Evolutionary conservation across 1,140 invertebrate genomes (phyloP), one percentile per base, ranked within the genome.

Genomic region (Solenopsis invicta): DNA sequence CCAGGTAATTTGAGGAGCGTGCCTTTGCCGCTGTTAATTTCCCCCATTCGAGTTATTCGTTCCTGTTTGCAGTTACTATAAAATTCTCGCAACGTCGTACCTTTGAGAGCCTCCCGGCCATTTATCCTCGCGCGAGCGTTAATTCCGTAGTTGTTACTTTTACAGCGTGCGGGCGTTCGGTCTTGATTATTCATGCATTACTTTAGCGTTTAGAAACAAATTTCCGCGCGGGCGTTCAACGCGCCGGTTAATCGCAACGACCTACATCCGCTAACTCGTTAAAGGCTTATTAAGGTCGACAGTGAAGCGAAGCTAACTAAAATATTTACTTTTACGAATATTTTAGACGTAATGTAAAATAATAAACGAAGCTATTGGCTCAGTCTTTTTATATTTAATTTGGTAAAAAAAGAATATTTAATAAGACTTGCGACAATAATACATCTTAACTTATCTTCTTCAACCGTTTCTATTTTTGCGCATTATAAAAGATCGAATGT

Each of bases 1-100:
- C 96, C 96, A 94, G 96, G 96, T 96, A 95, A 93, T 37, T 80
- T 77, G 1, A 21, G 5, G 8, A 62, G 16, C 13, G 12, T 34
- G 45, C 34, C 29, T 72, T 69, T 82, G n/a, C 41, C 45, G 18
- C 52, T 37, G 66, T 56, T 84, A 84, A 84, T 84, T 52, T 72
- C 12, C 8, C 76, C 12, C 21, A 29, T 56, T 48, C 54, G 29
- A 84, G 18, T 37, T 50, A 24, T 45, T 74, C 41, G 29, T 45
- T 81, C 8, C 54, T 84, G 41, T 84, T 75, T 62, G 56, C 16
- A 34, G 13, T 37, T 69, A 37, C 24, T 54, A 34, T 75, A 84
- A 84, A 75, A 75, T 62, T 48, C 67, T 72, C 37, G 4, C 21
- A 62, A 45, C 12, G 4, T 37, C 52, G 41, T 37, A 78, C 10